These are phyloP conservation scores for Pogonomyrmex barbatus DNA, from an alignment of 1,140 invertebrate genomes.

Conservation along the genomic window DNA sequence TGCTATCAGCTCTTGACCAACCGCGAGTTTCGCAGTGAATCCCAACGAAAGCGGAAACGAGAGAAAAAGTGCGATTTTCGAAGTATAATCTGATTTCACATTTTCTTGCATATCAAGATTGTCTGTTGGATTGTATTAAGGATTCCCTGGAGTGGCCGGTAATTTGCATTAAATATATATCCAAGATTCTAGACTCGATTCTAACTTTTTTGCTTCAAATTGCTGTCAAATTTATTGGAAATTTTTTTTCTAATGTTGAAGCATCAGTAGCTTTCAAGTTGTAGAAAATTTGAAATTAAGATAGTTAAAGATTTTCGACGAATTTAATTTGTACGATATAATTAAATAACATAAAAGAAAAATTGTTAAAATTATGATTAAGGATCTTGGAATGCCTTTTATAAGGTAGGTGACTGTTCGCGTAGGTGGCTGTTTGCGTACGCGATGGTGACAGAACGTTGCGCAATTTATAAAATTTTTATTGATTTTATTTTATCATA, in stretches of 20 bases:
- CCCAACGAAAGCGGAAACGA: slow-evolving; percentile 18
- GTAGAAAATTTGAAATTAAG: not conserved
- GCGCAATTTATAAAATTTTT: slow-evolving; percentile 39
- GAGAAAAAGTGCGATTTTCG: slow-evolving; percentile 42
- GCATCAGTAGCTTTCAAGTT: not conserved
- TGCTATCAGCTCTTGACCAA: not conserved
- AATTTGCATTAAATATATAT: not conserved
- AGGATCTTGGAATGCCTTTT: not conserved
- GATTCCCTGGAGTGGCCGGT: slow-evolving; percentile 20
- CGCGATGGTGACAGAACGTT: slow-evolving; percentile 5
- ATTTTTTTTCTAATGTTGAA: not conserved
- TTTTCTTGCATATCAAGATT: not conserved
- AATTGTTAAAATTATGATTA: slow-evolving; percentile 15
- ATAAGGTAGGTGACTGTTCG: not conserved
- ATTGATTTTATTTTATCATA: not conserved
- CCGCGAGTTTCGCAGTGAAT: slow-evolving; percentile 26
- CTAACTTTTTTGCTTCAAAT: slow-evolving; percentile 1
- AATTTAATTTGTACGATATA: slow-evolving; percentile 1
- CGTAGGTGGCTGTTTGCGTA: not conserved
- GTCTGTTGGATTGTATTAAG: not conserved
- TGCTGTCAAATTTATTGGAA: not conserved
- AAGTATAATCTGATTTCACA: not conserved
- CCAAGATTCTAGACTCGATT: not conserved
- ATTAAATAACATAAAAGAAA: not conserved
- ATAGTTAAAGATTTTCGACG: not conserved